Evolutionary conservation across 2,797 vertebrate genomes (phyloP), one percentile per base, ranked within the genome.

Genomic region (Telmatherina bonti): DNA sequence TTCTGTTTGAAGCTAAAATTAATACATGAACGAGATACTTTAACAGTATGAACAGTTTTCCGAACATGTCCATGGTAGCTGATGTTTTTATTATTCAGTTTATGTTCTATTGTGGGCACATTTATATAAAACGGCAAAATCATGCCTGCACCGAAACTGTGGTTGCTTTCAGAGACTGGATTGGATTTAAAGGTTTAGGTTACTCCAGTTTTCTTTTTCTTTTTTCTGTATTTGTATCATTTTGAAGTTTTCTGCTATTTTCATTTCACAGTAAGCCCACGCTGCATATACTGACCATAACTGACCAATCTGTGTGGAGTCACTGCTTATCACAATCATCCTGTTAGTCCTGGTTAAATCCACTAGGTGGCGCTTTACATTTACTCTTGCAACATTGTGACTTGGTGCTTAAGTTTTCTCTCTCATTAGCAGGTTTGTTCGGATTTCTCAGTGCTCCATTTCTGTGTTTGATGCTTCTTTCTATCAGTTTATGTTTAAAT

Each of bases 311-410:
- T n/a, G n/a, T n/a, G n/a, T 47, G 0, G 11, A 18, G 45, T 62
- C 62, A 58, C 24, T 11, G 24, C 29, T 16, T 22, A 16, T 3
- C 16, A 35, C 13, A 27, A 27, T 62, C 7, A 31, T 16, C 20
- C n/a, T 76, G 71, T 41, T 35, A 2, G 5, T 54, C 31, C 54
- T 61, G 1, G 0, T 5, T 33, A 1, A 62, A 15, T 43, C 85
- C 91, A 89, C 84, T 80, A 89, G 90, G 70, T 88, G 82, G 86
- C 4, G 80, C 70, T 51, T 68, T 87, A 66, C 61, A 60, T 71
- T 62, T 45, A 67, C 24, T 62, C 29, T 74, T 70, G 11, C 27
- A 60, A 0, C 27, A 52, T 20, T 15, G 2, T 29, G 11, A 33
- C 7, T 22, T 35, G n/a, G 1, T 3, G 16, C 9, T 29, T 70